Conservation (phyloP, 2,888 invertebrate species). For the Agrochola litura region DNA sequence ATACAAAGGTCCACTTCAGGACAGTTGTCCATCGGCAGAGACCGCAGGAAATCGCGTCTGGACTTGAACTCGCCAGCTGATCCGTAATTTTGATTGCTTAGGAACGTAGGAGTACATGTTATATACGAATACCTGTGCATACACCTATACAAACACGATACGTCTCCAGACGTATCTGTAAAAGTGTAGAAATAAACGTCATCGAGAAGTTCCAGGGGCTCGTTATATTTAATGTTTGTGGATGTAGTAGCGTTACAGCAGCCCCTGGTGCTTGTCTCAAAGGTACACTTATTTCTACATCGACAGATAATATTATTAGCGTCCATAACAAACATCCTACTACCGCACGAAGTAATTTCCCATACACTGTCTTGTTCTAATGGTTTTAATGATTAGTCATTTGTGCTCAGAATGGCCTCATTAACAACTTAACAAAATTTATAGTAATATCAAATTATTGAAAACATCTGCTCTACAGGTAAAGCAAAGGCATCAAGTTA, state of each 20-base stretch:
- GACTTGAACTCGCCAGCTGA: constrained; percentile 86
- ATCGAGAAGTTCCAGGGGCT: constrained; percentile 23
- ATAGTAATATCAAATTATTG: constrained; percentile 45
- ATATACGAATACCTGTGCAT: constrained; percentile 24
- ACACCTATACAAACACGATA: constrained; percentile 10
- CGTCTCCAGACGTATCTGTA: constrained; percentile 10
- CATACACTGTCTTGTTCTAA: constrained; percentile 22
- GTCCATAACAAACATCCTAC: constrained; percentile 16
- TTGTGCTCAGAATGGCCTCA: constrained; percentile 45
- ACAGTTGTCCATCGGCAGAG: constrained; percentile 80
- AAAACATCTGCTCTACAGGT: constrained; percentile 60
- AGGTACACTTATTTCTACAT: constrained; percentile 39
- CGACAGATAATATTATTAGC: constrained; percentile 2
- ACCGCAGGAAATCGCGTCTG: constrained; percentile 84
- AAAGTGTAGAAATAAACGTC: constrained; percentile 32
- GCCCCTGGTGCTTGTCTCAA: constrained; percentile 4
- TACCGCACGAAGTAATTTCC: constrained; percentile 32
- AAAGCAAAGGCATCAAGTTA: constrained; percentile 57
- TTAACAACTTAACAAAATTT: constrained; percentile 11
- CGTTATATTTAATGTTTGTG: constrained; percentile 23
- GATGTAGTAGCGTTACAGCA: not conserved
- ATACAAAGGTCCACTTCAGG: constrained; percentile 87
- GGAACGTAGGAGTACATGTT: constrained; percentile 48
- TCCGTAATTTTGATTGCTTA: constrained; percentile 71
- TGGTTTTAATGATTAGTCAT: constrained; percentile 29